These are phyloP conservation scores for Rynchops niger DNA, from an alignment of 2,113 vertebrate genomes.

Conservation along the genomic window DNA sequence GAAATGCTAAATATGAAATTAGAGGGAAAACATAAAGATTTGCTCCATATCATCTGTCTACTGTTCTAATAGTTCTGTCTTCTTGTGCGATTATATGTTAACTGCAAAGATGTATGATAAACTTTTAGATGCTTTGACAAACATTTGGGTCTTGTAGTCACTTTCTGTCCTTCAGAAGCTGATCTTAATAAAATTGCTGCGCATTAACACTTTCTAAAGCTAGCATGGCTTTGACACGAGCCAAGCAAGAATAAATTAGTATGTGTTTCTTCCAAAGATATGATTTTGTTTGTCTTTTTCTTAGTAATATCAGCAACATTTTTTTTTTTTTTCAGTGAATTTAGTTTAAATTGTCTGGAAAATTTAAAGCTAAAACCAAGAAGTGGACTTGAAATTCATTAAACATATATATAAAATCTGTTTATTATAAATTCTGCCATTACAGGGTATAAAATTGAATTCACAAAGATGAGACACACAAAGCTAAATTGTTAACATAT, in stretches of 20 bases:
- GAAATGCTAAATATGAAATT: neutral
- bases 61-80: neutral
- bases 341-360: slow-evolving; percentile 22
- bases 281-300: neutral
- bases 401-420: neutral
- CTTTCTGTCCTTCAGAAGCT: neutral
- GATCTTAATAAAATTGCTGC: neutral
- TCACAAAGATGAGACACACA: neutral
- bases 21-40: neutral
- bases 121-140: neutral
- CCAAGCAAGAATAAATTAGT: neutral
- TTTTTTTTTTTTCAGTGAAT: neutral
- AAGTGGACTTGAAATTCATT: neutral
- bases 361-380: neutral
- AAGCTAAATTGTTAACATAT: slow-evolving; percentile 59
- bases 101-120: neutral
- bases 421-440: neutral
- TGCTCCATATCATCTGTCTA: neutral
- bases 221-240: neutral
- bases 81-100: neutral
- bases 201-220: neutral
- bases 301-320: neutral
- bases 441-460: slow-evolving; percentile 14
- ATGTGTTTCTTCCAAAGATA: neutral
- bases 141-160: neutral